A percentile compares a stretch with the other conserved stretches of the same genome.
Conservation (phyloP, 2,888 invertebrate genomes). For the Matsumyia berberina region DNA sequence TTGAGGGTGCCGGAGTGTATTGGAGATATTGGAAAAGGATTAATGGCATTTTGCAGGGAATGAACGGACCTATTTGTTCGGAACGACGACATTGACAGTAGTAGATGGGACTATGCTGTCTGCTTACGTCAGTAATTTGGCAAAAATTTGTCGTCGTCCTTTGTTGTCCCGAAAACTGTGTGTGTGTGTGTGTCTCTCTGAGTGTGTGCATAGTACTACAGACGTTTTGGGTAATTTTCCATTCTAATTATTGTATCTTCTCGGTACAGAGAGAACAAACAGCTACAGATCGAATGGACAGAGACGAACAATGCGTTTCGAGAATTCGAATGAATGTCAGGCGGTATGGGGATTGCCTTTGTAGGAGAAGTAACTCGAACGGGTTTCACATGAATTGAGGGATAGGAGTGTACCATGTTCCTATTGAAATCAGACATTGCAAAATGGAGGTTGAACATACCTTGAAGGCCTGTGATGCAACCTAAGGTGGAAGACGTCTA, state of each 20-base stretch:
- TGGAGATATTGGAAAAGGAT: slow-evolving; percentile 58
- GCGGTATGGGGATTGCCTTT: no score
- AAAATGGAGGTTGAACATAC: no score
- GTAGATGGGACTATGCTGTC: slow-evolving; percentile 16
- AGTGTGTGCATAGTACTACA: not conserved
- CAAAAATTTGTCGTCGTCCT: not conserved
- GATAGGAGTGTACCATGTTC: no score
- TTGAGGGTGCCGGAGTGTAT: no score
- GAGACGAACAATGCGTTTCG: no score
- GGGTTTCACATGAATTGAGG: no score
- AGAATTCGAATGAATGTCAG: no score
- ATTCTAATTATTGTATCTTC: not conserved
- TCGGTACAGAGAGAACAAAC: not conserved
- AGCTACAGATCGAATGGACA: not conserved
- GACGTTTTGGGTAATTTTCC: not conserved
- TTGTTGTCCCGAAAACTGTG: not conserved
- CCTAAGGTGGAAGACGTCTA: no score
- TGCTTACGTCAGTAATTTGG: slow-evolving; percentile 47
- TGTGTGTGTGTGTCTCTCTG: no score
- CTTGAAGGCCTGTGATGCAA: no score
- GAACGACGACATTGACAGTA: slow-evolving; percentile 17
- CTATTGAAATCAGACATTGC: no score
- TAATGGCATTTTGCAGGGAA: slow-evolving; percentile 42
- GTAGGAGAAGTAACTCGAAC: no score
- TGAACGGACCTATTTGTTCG: slow-evolving; percentile 22